phyloP scores from a whole-genome alignment of 2,797 vertebrate species.

The Channallabes apus region DNA sequence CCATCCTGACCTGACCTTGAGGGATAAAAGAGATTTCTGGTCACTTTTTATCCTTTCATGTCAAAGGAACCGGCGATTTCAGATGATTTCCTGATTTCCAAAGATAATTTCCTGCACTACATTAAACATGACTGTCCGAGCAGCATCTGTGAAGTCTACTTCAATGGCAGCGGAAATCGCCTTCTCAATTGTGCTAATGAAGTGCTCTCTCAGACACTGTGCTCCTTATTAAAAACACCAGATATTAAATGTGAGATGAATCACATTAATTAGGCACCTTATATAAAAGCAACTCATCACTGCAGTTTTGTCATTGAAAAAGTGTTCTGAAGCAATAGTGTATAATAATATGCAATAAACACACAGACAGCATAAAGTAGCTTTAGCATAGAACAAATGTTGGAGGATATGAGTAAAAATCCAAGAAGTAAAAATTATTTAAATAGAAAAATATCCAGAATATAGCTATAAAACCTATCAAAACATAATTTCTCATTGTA shows the following conservation, averaged over 20 bases:
- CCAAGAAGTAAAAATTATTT: background rate
- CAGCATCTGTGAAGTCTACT: conserved; percentile 74
- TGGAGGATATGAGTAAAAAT: background rate
- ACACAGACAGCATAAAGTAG: background rate
- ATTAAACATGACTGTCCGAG: conserved; percentile 67
- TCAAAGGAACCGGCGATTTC: conserved; percentile 72
- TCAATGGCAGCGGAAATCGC: conserved; percentile 72
- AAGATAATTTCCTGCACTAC: conserved; percentile 65
- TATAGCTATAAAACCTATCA: background rate
- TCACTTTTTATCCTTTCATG: conserved; percentile 70
- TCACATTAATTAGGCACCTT: conserved; percentile 63
- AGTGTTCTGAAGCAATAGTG: background rate
- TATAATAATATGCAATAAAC: background rate
- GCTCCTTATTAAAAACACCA: conserved; percentile 73
- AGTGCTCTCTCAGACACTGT: conserved; percentile 69
- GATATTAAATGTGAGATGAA: conserved; percentile 69
- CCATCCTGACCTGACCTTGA: conserved; percentile 56
- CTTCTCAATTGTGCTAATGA: conserved; percentile 66
- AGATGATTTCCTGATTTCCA: conserved; percentile 68
- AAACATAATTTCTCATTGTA: background rate
- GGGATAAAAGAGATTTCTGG: conserved; percentile 73
- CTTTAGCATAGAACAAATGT: background rate
- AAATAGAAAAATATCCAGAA: background rate
- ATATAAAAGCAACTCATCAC: conserved; percentile 12
- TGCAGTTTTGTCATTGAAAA: background rate